Evolutionary conservation across 2,888 invertebrate species (phyloP).

Genomic region (Archips xylosteana): DNA sequence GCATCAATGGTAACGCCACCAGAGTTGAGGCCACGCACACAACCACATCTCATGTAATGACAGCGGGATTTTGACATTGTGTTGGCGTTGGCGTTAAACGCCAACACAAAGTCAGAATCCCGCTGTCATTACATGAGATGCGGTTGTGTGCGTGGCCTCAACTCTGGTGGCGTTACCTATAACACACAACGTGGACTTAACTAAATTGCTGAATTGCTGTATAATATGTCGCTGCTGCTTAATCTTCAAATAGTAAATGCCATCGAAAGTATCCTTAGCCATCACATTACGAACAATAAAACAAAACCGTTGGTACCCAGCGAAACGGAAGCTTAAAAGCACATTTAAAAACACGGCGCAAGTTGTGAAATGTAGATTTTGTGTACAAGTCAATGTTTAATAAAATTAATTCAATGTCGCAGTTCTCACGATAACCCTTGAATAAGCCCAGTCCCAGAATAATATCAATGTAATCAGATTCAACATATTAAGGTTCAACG

Average conservation of each 20-base stretch:
- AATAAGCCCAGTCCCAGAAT: slow-evolving; percentile 46
- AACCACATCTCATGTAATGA: too few species aligned
- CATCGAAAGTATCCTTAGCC: neutral
- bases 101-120: too few species aligned
- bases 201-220: neutral
- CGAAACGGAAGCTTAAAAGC: slow-evolving; percentile 24
- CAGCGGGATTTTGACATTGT: too few species aligned
- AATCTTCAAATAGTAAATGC: too few species aligned
- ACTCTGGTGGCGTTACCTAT: too few species aligned
- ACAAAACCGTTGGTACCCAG: neutral
- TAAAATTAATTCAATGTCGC: slow-evolving; percentile 41
- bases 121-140: too few species aligned
- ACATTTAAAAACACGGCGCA: neutral
- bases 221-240: neutral
- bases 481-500: slow-evolving; percentile 54
- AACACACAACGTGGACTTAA: slow-evolving; percentile 4
- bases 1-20: slow-evolving; percentile 13
- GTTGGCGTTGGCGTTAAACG: too few species aligned
- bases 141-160: too few species aligned
- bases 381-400: slow-evolving; percentile 31
- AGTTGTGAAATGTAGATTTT: slow-evolving; percentile 27
- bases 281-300: neutral
- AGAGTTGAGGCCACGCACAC: too few species aligned
- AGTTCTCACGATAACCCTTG: slow-evolving; percentile 45
- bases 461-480: slow-evolving; percentile 49